phyloP scores from a whole-genome alignment of 2,888 invertebrate genomes.

The Acanthosepion pharaonis region DNA sequence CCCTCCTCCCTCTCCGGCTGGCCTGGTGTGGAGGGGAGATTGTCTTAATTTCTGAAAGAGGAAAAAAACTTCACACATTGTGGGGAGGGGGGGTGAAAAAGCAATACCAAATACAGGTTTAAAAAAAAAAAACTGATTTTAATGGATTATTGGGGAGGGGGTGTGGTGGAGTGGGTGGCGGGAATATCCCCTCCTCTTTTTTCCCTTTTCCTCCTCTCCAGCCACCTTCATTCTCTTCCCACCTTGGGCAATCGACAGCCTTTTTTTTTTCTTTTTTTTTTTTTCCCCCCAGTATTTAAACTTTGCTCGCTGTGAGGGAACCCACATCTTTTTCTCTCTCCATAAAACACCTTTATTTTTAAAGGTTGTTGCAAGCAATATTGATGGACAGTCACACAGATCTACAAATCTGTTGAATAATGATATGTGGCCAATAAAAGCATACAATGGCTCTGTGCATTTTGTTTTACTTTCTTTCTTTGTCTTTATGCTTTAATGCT shows the following conservation, averaged over 20 bases:
- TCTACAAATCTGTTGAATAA: slow-evolving; percentile 46
- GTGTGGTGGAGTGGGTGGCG: background rate
- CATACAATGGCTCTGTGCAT: slow-evolving; percentile 40
- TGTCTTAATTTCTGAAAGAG: background rate
- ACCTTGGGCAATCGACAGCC: slow-evolving; percentile 36
- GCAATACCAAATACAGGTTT: background rate
- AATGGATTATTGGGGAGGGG: background rate
- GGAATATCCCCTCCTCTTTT: background rate
- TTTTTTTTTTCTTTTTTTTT: background rate
- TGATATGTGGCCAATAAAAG: slow-evolving; percentile 48
- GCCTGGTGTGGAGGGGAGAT: background rate
- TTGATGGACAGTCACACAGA: slow-evolving; percentile 47
- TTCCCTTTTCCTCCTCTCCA: background rate
- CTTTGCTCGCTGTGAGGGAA: slow-evolving; percentile 47
- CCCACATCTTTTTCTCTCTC: slow-evolving; percentile 24
- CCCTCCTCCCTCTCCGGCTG: background rate
- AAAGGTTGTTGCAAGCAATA: slow-evolving; percentile 47
- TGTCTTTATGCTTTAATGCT: too few species aligned
- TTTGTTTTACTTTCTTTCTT: background rate
- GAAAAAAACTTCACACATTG: background rate
- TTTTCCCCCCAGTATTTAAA: slow-evolving; percentile 24
- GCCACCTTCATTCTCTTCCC: background rate
- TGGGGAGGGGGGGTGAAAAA: background rate
- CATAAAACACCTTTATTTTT: slow-evolving; percentile 42
- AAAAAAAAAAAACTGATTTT: background rate